A percentile compares a stretch with the other conserved stretches of the same genome.
phyloP scores from a whole-genome alignment of 2,888 invertebrate species.

The Acanthacorydalis orientalis region DNA sequence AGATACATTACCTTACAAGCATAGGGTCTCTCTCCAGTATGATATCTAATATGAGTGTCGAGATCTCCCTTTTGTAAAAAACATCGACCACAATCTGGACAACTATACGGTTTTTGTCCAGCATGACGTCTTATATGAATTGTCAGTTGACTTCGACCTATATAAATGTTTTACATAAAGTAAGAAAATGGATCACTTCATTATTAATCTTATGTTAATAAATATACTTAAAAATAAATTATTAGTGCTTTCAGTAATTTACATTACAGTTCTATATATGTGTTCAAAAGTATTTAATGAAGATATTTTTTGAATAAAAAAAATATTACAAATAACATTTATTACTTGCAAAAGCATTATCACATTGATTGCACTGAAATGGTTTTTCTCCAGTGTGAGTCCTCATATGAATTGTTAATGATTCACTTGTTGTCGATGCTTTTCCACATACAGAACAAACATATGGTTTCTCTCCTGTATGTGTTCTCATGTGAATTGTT shows the following conservation, averaged over 20 bases:
- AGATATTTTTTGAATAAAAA: not conserved
- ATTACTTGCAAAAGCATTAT: constrained; percentile 10
- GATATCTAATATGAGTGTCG: constrained; percentile 9
- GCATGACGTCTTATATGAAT: constrained; percentile 8
- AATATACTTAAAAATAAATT: no score
- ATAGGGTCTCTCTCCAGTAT: constrained; percentile 9
- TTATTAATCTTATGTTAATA: no score
- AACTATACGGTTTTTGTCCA: constrained; percentile 8
- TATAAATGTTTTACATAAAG: no score
- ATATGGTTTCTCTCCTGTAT: constrained; percentile 1
- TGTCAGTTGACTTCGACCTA: constrained; percentile 9
- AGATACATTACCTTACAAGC: constrained; percentile 5
- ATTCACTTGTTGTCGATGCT: constrained; percentile 1
- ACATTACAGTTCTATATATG: not conserved
- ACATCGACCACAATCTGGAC: constrained; percentile 8
- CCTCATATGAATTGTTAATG: constrained; percentile 1
- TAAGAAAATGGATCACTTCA: no score
- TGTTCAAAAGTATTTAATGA: not conserved
- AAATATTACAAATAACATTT: not conserved
- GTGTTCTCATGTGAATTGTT: constrained; percentile 1
- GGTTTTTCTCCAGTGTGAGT: constrained; percentile 5
- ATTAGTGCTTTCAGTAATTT: no score
- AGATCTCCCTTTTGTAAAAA: constrained; percentile 10
- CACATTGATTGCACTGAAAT: constrained; percentile 8
- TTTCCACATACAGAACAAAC: constrained; percentile 6